A percentile compares a stretch with the other conserved stretches of the same genome.
phyloP scores from a whole-genome alignment of 2,888 invertebrate genomes.

The Diaphora mendica region DNA sequence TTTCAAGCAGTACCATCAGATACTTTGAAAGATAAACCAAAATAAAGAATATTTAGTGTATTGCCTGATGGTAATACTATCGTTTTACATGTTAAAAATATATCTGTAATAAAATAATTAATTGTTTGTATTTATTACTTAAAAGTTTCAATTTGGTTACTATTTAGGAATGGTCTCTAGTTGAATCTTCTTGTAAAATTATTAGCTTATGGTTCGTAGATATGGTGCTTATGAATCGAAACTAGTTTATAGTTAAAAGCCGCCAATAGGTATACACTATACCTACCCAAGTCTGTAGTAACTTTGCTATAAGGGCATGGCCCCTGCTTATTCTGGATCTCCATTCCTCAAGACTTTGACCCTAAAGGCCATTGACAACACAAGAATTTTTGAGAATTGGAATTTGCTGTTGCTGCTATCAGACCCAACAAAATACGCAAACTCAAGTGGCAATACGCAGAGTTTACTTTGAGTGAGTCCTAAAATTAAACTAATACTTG shows the following conservation, averaged over 20 bases:
- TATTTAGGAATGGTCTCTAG: background rate
- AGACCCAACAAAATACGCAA: background rate
- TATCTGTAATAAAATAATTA: background rate
- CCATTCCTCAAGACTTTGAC: too few relatives aligned
- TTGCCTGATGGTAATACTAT: background rate
- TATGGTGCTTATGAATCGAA: too few relatives aligned
- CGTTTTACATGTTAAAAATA: background rate
- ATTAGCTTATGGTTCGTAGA: too few relatives aligned
- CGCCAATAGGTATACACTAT: too few relatives aligned
- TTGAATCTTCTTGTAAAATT: background rate
- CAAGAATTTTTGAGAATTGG: too few relatives aligned
- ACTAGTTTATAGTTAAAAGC: too few relatives aligned
- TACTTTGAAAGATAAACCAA: constrained; percentile 52
- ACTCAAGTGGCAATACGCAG: background rate
- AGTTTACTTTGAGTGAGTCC: background rate
- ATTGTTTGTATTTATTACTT: background rate
- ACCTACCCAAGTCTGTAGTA: too few relatives aligned
- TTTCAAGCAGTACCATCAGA: constrained; percentile 75
- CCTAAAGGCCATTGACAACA: too few relatives aligned
- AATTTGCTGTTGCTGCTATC: too few relatives aligned
- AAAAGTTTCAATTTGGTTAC: background rate
- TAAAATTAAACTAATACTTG: too few relatives aligned
- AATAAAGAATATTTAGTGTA: background rate
- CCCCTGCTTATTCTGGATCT: too few relatives aligned
- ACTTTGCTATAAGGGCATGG: too few relatives aligned